phyloP scores from a whole-genome alignment of 2,797 vertebrate genomes.

The Muscicapa comitata region DNA sequence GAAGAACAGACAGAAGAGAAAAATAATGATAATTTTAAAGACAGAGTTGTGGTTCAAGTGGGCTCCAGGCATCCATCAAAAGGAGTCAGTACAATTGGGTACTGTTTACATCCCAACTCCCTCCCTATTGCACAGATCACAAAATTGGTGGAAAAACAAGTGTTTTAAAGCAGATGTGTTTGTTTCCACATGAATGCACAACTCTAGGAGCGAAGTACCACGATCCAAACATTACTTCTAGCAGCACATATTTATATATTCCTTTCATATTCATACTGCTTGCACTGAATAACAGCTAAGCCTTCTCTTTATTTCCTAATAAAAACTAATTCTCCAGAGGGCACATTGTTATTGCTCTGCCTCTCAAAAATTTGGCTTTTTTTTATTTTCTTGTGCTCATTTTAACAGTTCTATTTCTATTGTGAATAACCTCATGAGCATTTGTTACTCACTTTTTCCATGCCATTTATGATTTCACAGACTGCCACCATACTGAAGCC shows the following conservation, averaged over 20 bases:
- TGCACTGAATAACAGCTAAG: background rate
- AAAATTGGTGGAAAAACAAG: background rate
- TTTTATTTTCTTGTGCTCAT: background rate
- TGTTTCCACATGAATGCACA: background rate
- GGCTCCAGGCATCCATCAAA: background rate
- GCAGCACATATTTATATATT: background rate
- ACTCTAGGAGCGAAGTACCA: background rate
- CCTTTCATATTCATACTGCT: background rate
- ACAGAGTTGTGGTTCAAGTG: background rate
- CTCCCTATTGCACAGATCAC: rapidly evolving
- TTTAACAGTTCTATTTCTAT: background rate
- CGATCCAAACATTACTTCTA: background rate
- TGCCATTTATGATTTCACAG: background rate
- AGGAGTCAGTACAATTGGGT: background rate
- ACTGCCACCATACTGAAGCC: background rate
- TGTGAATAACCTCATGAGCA: background rate
- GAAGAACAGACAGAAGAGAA: background rate
- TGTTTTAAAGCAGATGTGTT: background rate
- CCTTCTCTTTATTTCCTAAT: background rate
- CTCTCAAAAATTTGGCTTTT: background rate
- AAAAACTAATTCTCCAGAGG: background rate
- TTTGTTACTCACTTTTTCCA: background rate
- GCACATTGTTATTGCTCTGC: background rate
- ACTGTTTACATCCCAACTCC: background rate
- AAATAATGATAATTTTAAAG: background rate